phyloP scores from a whole-genome alignment of 2,888 invertebrate genomes.

The Desoria tigrina region DNA sequence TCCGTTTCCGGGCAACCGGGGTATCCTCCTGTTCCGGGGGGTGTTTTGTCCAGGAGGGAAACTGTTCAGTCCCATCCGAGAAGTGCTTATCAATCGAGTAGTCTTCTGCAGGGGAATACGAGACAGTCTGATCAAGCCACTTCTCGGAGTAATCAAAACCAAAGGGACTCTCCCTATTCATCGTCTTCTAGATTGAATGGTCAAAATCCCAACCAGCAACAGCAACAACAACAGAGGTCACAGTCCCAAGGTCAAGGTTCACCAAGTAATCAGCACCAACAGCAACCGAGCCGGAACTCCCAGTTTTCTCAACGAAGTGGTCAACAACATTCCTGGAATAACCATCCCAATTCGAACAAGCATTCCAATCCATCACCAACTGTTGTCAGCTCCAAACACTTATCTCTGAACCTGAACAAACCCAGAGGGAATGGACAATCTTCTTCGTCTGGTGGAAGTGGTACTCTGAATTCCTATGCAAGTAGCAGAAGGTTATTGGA shows the following conservation, averaged over 20 bases:
- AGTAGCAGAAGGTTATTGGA: slow-evolving; percentile 14
- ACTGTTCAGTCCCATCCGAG: slow-evolving; percentile 8
- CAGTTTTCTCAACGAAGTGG: slow-evolving; percentile 11
- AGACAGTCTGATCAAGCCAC: background rate
- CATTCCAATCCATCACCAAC: too few relatives aligned
- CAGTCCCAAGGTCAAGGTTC: background rate
- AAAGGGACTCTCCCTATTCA: background rate
- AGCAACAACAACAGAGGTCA: background rate
- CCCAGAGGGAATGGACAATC: background rate
- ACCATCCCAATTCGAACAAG: too few relatives aligned
- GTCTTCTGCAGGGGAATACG: background rate
- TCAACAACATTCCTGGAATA: slow-evolving; percentile 1
- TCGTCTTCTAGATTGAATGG: background rate
- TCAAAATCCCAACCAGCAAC: background rate
- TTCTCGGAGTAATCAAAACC: background rate
- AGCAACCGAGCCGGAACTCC: slow-evolving; percentile 1
- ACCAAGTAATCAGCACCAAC: background rate
- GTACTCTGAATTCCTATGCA: background rate
- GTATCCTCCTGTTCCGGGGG: slow-evolving; percentile 9
- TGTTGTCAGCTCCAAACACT: slow-evolving; percentile 10
- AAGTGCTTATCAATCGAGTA: background rate
- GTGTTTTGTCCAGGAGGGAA: background rate
- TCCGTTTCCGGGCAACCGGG: background rate
- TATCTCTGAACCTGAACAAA: slow-evolving; percentile 7
- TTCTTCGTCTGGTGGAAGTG: background rate